phyloP scores from a whole-genome alignment of 1,140 invertebrate species.

The Drosophila pectinifera region DNA sequence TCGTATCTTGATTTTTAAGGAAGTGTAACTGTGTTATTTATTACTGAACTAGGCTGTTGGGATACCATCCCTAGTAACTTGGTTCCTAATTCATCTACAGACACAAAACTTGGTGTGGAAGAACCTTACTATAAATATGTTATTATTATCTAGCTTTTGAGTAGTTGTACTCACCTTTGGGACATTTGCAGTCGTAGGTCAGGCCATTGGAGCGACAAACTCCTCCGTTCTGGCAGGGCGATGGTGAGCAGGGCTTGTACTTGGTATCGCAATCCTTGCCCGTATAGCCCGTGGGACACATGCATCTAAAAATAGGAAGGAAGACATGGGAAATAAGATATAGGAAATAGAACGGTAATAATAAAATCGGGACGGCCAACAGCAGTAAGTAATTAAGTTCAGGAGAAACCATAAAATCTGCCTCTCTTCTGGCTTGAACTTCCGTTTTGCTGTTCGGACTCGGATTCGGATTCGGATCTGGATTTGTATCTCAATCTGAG shows the following conservation, averaged over 20 bases:
- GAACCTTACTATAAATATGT: neutral
- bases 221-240: conserved; percentile 95
- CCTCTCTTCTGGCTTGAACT: conserved; percentile 21
- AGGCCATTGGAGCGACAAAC: conserved; percentile 91
- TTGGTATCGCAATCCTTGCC: conserved; percentile 95
- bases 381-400: conserved; percentile 6
- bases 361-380: neutral
- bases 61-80: neutral
- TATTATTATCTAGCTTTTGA: too few species aligned
- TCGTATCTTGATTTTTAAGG: neutral
- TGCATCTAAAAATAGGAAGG: conserved; percentile 89
- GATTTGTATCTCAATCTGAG: conserved; percentile 43
- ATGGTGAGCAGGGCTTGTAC: conserved; percentile 95
- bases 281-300: conserved; percentile 94
- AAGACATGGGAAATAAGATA: conserved; percentile 11
- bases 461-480: conserved; percentile 28
- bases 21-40: too few species aligned
- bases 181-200: conserved; percentile 94
- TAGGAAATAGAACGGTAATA: conserved; percentile 14
- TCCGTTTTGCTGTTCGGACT: conserved; percentile 34
- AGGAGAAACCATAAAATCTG: conserved; percentile 42
- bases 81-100: neutral
- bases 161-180: conserved; percentile 94
- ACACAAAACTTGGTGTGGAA: neutral
- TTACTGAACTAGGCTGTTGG: neutral